Base-by-base conservation (phyloP, 2,888 invertebrate species). In the Gasteruption jaculator region DNA sequence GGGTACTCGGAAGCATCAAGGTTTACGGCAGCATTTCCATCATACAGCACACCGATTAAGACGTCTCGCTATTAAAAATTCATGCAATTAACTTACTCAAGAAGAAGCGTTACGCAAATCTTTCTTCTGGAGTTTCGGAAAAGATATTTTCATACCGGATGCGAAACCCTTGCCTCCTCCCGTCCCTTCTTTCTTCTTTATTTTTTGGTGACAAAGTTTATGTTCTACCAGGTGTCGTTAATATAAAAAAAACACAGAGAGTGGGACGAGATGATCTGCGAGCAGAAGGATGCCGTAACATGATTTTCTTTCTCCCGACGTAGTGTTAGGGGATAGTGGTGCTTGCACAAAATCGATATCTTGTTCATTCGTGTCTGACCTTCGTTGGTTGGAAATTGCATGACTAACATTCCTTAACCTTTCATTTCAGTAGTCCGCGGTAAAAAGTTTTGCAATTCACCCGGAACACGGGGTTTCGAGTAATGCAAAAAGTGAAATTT, bases 191-290 rank as follows among this genome's bases (percentile, higher is more conserved):
- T 11, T 14, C 5, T 37, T 15, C 5, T 11, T 15, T 19, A 19
- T n/a, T 8, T 10, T 10, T 36, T 22, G 59, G 64, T 69, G 69
- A 69, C 69, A 69, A 68, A 68, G 57, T 69, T n/a, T 69, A 69
- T 61, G 68, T 67, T 58, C 61, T 51, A 58, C 57, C 54, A 57
- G 57, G 57, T 60, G 60, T 57, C 68, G 62, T 68, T 68, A 67
- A 69, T 67, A 68, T 60, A 60, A 45, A 38, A n/a, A 31, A 41
- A 38, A 36, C 30, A 24, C 11, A 24, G 14, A 15, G 24, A 7
- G 32, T 33, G 12, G 44, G 41, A 33, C 35, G 45, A 46, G 49
- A 60, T 57, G 62, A 62, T 63, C 54, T 57, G 62, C 46, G 57
- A 62, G 52, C 44, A 37, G 36, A 34, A 46, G 39, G 45, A 47